Evolutionary conservation across 2,797 vertebrate species (phyloP).

Genomic region (Periparus ater): DNA sequence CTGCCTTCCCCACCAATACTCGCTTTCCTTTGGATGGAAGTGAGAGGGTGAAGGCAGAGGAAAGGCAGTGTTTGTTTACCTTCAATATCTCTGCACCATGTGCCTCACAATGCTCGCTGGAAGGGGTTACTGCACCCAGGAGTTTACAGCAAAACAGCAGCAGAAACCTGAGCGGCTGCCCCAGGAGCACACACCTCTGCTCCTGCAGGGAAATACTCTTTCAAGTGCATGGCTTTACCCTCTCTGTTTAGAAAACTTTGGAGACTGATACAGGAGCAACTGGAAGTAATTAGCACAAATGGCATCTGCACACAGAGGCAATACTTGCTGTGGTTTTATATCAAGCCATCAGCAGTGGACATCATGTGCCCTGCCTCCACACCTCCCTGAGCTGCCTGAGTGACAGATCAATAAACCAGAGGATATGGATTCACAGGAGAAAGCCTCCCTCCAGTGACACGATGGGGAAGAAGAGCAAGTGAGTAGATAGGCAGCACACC

Average conservation of each 20-base stretch:
- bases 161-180: not conserved
- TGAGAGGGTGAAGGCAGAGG: slow-evolving; percentile 22
- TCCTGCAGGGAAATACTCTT: not conserved
- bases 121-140: not conserved
- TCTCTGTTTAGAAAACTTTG: not conserved
- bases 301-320: not conserved
- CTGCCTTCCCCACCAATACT: not conserved
- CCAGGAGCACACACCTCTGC: not conserved
- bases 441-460: slow-evolving; percentile 54
- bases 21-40: not conserved
- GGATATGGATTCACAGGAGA: not conserved
- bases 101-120: not conserved
- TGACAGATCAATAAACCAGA: not conserved
- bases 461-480: not conserved
- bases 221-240: not conserved
- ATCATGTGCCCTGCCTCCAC: not conserved
- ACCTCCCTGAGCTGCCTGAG: not conserved
- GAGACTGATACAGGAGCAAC: not conserved
- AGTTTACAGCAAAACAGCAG: not conserved
- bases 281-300: not conserved
- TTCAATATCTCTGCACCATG: not conserved
- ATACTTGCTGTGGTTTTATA: not conserved
- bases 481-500: not conserved
- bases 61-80: not conserved
- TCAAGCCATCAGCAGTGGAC: not conserved